phyloP scores from a whole-genome alignment of 1,140 invertebrate species.

The Panagrolaimus sp. region DNA sequence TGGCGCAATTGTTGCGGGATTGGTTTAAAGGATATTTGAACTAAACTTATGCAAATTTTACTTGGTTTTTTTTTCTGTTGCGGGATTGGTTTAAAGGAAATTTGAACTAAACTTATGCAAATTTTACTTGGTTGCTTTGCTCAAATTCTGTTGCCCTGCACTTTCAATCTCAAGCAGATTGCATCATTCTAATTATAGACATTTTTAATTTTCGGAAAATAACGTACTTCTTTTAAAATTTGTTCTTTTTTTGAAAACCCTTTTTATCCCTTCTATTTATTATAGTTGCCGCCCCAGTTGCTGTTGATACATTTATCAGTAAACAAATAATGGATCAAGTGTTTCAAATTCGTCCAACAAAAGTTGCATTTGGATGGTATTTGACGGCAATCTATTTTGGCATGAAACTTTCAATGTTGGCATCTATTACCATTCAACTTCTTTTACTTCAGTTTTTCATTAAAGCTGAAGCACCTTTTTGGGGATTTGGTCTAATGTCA shows the following conservation, averaged over 20 bases:
- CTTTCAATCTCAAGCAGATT: too few relatives aligned
- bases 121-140: too few relatives aligned
- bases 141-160: too few relatives aligned
- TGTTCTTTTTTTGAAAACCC: background rate
- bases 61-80: too few relatives aligned
- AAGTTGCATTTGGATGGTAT: background rate
- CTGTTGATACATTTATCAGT: background rate
- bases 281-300: background rate
- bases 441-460: slow-evolving; percentile 46
- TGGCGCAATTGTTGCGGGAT: too few relatives aligned
- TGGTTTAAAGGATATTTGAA: too few relatives aligned
- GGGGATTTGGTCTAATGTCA: slow-evolving; percentile 36
- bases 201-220: too few relatives aligned
- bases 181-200: too few relatives aligned
- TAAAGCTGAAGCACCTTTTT: slow-evolving; percentile 26
- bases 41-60: too few relatives aligned
- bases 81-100: too few relatives aligned
- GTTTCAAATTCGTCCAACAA: background rate
- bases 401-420: slow-evolving; percentile 36
- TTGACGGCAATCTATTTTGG: slow-evolving; percentile 42
- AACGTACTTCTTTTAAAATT: background rate
- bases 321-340: background rate
- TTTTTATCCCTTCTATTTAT: background rate
- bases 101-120: too few relatives aligned
- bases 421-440: slow-evolving; percentile 31